Conservation (phyloP, 2,113 vertebrate genomes). For the Engystomops pustulosus region DNA sequence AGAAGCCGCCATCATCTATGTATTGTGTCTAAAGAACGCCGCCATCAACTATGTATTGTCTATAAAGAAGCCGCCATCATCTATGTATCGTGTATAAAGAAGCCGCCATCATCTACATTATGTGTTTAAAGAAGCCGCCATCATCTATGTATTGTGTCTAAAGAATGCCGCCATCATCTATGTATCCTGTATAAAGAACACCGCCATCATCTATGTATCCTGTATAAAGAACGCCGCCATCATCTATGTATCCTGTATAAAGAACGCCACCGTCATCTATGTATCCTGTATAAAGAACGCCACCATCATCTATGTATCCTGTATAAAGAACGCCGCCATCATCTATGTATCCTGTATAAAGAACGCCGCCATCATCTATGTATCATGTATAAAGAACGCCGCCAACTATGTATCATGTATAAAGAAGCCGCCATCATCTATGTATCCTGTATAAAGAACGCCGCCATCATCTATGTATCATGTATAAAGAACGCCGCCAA, state of each 20-base stretch:
- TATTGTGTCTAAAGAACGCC: neutral
- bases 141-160: neutral
- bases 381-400: neutral
- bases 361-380: neutral
- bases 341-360: neutral
- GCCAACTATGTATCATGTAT: neutral
- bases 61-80: neutral
- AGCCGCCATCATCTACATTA: neutral
- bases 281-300: too few relatives aligned
- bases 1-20: neutral
- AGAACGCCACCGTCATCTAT: too few relatives aligned
- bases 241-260: too few relatives aligned
- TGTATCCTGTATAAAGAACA: too few relatives aligned
- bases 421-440: neutral
- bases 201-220: too few relatives aligned
- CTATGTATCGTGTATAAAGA: neutral
- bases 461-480: too few relatives aligned
- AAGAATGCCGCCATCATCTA: too few relatives aligned
- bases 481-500: too few relatives aligned
- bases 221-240: too few relatives aligned
- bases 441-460: too few relatives aligned
- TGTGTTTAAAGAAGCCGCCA: neutral
- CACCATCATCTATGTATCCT: too few relatives aligned
- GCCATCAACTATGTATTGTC: neutral
- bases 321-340: too few relatives aligned